A percentile compares a stretch with the other conserved stretches of the same genome.
These are phyloP conservation scores for Leptodactylus fuscus DNA, from an alignment of 2,113 vertebrate species.

Conservation along the genomic window DNA sequence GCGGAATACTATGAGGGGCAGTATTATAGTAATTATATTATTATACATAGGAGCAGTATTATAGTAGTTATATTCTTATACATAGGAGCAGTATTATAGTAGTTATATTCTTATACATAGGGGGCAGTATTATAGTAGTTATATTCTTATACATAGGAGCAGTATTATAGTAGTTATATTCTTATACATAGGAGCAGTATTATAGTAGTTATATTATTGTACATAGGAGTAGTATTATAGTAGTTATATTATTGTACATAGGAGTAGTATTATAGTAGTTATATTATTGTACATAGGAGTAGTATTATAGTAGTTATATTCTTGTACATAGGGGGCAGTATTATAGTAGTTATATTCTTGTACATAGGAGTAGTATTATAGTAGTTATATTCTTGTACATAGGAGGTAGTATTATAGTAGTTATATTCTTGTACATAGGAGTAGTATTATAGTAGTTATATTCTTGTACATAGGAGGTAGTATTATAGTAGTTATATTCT, in stretches of 20 bases:
- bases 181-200: background rate
- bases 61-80: conserved; percentile 9
- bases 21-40: conserved; percentile 3
- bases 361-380: conserved; percentile 4
- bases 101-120: conserved; percentile 5
- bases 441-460: conserved; percentile 12
- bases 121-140: background rate
- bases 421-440: background rate
- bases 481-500: conserved; percentile 17
- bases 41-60: conserved; percentile 9
- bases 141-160: background rate
- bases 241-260: background rate
- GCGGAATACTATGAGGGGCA: background rate
- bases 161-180: conserved; percentile 16
- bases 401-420: conserved; percentile 5
- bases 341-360: background rate
- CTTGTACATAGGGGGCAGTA: background rate
- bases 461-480: background rate
- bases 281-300: background rate
- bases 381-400: conserved; percentile 7
- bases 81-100: conserved; percentile 2
- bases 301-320: background rate
- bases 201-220: conserved; percentile 7
- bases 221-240: background rate
- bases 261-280: conserved; percentile 6